Percentiles rank a stretch among this genome's conserved stretches.
phyloP scores from a whole-genome alignment of 2,113 vertebrate genomes.

The Xyrauchen texanus region DNA sequence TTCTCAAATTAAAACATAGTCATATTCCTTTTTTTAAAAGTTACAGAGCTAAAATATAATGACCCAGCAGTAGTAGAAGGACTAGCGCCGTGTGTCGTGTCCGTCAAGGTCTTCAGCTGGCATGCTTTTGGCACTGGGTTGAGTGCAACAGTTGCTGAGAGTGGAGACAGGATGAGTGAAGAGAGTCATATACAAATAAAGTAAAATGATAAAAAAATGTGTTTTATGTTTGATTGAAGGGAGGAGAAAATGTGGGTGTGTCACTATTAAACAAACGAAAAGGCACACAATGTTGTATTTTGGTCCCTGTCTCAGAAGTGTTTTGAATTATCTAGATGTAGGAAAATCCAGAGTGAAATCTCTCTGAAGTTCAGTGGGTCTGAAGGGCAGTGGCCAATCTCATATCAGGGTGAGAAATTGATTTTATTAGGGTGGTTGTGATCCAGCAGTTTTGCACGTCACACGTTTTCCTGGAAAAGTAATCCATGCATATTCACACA shows the following conservation, averaged over 20 bases:
- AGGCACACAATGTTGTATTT: neutral
- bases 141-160: slow-evolving; percentile 45
- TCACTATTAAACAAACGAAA: neutral
- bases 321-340: neutral
- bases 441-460: slow-evolving; percentile 41
- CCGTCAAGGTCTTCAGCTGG: slow-evolving; percentile 40
- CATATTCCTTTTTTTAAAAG: no score
- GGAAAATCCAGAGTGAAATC: neutral
- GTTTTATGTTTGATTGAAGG: neutral
- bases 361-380: neutral
- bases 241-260: neutral
- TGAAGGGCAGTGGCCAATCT: neutral
- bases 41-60: neutral
- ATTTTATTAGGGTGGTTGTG: slow-evolving; percentile 36
- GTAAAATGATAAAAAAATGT: neutral
- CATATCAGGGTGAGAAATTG: slow-evolving; percentile 26
- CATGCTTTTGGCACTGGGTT: slow-evolving; percentile 28
- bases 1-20: no score
- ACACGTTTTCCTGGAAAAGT: slow-evolving; percentile 40
- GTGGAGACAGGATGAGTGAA: neutral
- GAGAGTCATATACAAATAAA: slow-evolving; percentile 12
- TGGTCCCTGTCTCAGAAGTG: neutral
- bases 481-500: neutral
- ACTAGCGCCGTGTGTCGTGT: neutral
- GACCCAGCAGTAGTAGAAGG: neutral